Evolutionary conservation across 1,140 invertebrate species (phyloP), one percentile per base, ranked within the genome.

Genomic region (Rhopalosiphum padi): DNA sequence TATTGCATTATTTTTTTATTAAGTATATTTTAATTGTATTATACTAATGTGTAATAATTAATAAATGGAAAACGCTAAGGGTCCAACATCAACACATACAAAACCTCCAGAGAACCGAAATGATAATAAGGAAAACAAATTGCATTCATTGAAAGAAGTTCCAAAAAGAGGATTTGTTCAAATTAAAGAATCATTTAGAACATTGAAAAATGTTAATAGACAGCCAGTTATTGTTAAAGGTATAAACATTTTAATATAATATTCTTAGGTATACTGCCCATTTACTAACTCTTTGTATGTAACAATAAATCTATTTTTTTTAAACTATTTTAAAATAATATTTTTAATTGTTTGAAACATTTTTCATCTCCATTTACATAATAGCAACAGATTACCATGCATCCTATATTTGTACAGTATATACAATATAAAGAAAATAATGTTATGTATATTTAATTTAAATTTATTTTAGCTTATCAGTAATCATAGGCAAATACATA

Each of bases 141-240:
- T 93, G 23, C 46, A 94, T 94, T 77, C 93, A 9, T 43, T 94
- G 60, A 94, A 94, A 91, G 94, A 94, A 90, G 94, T 82, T 1
- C 94, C 94, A 30, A 93, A 90, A 51, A 94, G 82, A 46, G 91
- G 94, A 46, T 93, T 94, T 22, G 37, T 94, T 30, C 94, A 94
- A 30, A 83, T 94, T 25, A 94, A 94, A 91, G 93, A 94, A 55
- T 94, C 94, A 8, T 94, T 94, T 68, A 93, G 93, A 68, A 93
- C 94, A 46, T 90, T 94, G 8, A 93, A 93, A 91, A 90, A 93
- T 43, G 88, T 82, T 89, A 93, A 93, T 48, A 86, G 82, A 55
- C 85, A 82, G 35, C 87, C 88, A 53, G 43, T 46, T 51, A 25
- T 9, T 30, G 35, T 90, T 41, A 60, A 90, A 90, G 53, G 89